phyloP scores from a whole-genome alignment of 2,888 invertebrate species.

The Doris montereyensis region DNA sequence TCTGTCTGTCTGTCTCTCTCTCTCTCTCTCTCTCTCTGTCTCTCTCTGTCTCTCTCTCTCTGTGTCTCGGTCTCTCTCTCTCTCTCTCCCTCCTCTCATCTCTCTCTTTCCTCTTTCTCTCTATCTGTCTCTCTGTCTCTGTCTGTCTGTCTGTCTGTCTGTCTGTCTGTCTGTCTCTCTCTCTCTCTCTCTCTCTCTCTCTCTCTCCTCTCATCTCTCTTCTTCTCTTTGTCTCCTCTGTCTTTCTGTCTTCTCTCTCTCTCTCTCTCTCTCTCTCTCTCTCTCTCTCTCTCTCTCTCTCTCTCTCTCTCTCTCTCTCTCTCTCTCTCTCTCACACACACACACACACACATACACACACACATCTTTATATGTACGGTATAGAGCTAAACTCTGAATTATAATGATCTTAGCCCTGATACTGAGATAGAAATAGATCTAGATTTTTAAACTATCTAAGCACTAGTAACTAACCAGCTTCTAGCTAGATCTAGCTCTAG shows the following conservation, averaged over 20 bases:
- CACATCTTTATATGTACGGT: not conserved
- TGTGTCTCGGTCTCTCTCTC: too few relatives aligned
- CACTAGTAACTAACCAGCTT: too few relatives aligned
- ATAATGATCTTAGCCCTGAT: too few relatives aligned
- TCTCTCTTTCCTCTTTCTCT: too few relatives aligned
- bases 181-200: not conserved
- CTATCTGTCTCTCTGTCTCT: not conserved
- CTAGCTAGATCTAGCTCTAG: too few relatives aligned
- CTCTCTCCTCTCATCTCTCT: conserved; percentile 11
- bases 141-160: not conserved
- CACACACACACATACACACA: not conserved
- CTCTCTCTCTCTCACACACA: not conserved
- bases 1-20: not conserved
- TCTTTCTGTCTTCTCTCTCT: not conserved
- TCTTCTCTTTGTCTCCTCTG: conserved; percentile 13
- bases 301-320: not conserved
- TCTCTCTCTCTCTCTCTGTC: not conserved
- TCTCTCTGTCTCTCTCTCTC: not conserved
- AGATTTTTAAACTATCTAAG: too few relatives aligned
- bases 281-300: not conserved
- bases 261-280: not conserved
- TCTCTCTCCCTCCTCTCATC: too few relatives aligned
- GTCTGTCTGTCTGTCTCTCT: not conserved
- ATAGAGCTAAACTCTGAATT: too few relatives aligned
- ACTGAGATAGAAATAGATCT: too few relatives aligned